Base-by-base conservation (phyloP, 1,140 invertebrate genomes). In the Drosophila grimshawi region DNA sequence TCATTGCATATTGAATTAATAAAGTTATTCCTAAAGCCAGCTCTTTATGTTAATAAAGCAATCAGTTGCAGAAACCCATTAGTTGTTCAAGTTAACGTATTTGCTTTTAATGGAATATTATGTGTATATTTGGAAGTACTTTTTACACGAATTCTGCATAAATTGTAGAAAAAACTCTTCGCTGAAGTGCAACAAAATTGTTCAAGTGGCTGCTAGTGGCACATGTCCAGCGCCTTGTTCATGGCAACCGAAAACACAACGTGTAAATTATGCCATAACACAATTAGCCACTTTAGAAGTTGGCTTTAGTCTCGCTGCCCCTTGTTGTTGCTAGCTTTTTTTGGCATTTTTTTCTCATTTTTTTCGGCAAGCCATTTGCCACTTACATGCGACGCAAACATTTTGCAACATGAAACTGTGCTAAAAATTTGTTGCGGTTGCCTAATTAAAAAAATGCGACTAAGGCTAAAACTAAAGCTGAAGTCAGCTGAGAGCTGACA, bases 261-360 rank as follows among this genome's bases (percentile, higher is more conserved):
- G 85, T 88, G 85, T 88, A 88, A 88, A 88, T 88, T 88, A 88
- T 88, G 82, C 82, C 82, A 81, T 89, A 88, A 88, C 85, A 88
- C 83, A 88, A 88, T 88, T 89, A 88, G 85, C 83, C 83, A 88
- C 85, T 88, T 88, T 88, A 81, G 80, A 82, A 80, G 83, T 80
- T 72, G 80, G 70, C 70, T 78, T 76, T 61, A 81, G 68, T 62
- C 60, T 39, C 64, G 83, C 68, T 70, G 67, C 62, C 68, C 53
- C 66, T 73, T 73, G 71, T 76, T 69, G 53, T 30, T 56, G n/a
- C 45, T 41, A 45, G 55, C 30, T 41, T 62, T 43, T 71, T 41
- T 59, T 51, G 43, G 6, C 10, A 41, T 76, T 68, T 64, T 64
- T 67, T 67, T 65, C 56, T 3, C 10, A 41, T 76, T 68, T 64